Evolutionary conservation across 2,113 vertebrate species (phyloP).

Genomic region (Phodopus roborovskii): DNA sequence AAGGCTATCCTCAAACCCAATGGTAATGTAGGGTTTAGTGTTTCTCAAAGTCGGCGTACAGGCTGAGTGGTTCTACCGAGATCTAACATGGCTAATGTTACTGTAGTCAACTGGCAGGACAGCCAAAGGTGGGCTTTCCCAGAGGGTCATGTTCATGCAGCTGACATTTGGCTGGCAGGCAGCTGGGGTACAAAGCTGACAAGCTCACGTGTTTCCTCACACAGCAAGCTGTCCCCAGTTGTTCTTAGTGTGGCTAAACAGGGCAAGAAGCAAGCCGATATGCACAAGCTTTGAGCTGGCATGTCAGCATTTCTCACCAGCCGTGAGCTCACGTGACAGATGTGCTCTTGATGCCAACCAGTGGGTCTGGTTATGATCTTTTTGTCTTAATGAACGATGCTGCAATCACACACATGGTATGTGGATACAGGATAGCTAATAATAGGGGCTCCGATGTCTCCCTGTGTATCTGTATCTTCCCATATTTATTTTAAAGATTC

Average conservation of each 20-base stretch:
- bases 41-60: background rate
- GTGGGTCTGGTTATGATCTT: background rate
- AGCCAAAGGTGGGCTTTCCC: background rate
- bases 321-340: background rate
- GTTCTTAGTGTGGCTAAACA: background rate
- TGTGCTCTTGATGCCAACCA: background rate
- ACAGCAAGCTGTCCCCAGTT: background rate
- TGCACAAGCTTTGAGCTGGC: background rate
- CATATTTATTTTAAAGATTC: too few relatives aligned
- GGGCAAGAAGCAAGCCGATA: background rate
- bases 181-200: too few relatives aligned
- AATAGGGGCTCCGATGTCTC: fast-evolving
- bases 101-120: too few relatives aligned
- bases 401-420: too few relatives aligned
- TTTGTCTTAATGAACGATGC: background rate
- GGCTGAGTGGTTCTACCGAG: background rate
- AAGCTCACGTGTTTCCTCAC: background rate
- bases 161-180: background rate
- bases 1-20: background rate
- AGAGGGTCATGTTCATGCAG: background rate
- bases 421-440: background rate
- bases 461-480: background rate
- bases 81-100: background rate
- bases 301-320: background rate
- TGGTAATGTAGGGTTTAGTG: background rate